A percentile compares a stretch with the other conserved stretches of the same genome.
These are phyloP conservation scores for Coracias cyanogaster DNA, from an alignment of 2,797 vertebrate species.

Conservation along the genomic window DNA sequence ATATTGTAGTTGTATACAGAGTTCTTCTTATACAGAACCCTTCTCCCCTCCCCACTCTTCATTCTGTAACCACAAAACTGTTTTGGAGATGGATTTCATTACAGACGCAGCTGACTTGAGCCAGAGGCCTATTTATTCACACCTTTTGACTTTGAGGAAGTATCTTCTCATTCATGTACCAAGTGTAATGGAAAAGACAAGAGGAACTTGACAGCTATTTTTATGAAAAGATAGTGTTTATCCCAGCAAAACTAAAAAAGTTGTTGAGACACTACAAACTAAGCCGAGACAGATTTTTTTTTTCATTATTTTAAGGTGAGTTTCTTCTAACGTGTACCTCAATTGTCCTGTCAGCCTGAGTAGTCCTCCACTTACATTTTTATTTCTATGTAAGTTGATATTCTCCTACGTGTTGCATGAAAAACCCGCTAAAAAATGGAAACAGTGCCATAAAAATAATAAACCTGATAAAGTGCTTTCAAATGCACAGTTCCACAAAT, in stretches of 20 bases:
- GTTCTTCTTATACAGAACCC: neutral
- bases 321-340: neutral
- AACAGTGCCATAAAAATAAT: neutral
- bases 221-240: slow-evolving; percentile 38
- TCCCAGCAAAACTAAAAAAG: slow-evolving; percentile 23
- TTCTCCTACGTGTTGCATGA: neutral
- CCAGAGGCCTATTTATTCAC: neutral
- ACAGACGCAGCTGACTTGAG: neutral
- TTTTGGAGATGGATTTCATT: neutral
- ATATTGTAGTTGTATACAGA: neutral
- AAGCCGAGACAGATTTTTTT: slow-evolving; percentile 6
- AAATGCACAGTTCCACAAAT: neutral
- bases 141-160: slow-evolving; percentile 33
- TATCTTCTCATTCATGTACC: slow-evolving; percentile 11
- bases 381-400: neutral
- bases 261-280: neutral
- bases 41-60: neutral
- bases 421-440: neutral
- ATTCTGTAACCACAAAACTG: neutral
- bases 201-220: slow-evolving; percentile 40
- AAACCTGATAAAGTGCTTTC: neutral
- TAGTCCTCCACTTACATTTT: neutral
- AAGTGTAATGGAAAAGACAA: slow-evolving; percentile 28
- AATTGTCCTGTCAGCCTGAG: neutral
- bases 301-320: neutral